Evolutionary conservation across 2,113 vertebrate species (phyloP).

Genomic region (Sciurus niger): DNA sequence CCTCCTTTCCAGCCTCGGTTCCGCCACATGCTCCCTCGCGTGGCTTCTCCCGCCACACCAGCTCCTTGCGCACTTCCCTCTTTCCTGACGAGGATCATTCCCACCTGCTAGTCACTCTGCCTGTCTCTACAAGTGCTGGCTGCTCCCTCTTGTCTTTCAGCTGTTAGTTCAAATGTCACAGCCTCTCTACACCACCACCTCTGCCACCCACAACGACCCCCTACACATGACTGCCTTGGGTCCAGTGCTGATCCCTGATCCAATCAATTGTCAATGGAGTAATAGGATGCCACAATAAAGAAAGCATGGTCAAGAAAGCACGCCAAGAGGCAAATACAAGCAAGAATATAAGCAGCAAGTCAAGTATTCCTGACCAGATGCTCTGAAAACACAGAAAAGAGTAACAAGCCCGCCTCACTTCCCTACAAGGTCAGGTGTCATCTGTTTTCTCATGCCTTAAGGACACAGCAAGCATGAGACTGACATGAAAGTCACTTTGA

Average conservation of each 20-base stretch:
- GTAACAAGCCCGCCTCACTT: not conserved
- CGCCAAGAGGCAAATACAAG: not conserved
- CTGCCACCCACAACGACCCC: not conserved
- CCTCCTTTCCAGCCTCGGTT: not conserved
- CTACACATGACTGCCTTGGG: not conserved
- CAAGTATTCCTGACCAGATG: conserved; percentile 27
- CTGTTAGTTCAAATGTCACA: conserved; percentile 31
- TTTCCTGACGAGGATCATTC: not conserved
- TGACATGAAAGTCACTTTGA: not conserved
- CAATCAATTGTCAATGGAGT: conserved; percentile 24
- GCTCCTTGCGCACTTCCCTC: not conserved
- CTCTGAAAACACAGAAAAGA: conserved; percentile 60
- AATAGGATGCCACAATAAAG: conserved; percentile 41
- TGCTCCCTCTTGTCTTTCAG: not conserved
- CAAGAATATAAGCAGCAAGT: not conserved
- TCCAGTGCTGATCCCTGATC: conserved; percentile 53
- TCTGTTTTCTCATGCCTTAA: not conserved
- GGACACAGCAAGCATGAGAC: not conserved
- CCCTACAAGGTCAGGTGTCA: not conserved
- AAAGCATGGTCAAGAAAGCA: not conserved
- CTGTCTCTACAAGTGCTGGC: not conserved
- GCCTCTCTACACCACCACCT: not conserved
- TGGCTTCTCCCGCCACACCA: not conserved
- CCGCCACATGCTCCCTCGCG: not conserved
- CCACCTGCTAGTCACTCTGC: not conserved